Evolutionary conservation across 2,113 vertebrate species (phyloP).

Genomic region (Penelope pileata): DNA sequence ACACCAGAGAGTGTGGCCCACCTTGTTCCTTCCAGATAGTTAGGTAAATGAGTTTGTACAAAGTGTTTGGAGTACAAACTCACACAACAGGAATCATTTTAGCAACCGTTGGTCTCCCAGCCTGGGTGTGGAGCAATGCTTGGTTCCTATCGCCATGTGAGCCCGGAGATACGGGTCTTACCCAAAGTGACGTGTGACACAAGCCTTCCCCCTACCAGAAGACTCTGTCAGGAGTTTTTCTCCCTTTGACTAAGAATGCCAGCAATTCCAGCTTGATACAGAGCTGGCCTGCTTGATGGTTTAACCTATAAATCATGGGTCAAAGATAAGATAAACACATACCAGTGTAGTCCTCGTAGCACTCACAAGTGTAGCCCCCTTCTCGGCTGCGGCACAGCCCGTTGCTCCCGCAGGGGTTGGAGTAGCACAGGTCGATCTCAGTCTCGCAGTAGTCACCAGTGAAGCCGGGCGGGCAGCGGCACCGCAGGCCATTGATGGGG

Average conservation of each 20-base stretch:
- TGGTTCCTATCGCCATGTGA: rapidly evolving
- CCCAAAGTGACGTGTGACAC: not conserved
- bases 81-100: not conserved
- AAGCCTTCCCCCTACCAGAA: not conserved
- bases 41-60: not conserved
- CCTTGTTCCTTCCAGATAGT: not conserved
- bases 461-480: constrained; percentile 92
- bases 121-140: not conserved
- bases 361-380: constrained; percentile 94
- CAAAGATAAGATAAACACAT: constrained; percentile 67
- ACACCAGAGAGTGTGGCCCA: not conserved
- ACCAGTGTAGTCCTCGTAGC: constrained; percentile 92
- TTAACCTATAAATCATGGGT: not conserved
- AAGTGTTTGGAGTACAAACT: not conserved
- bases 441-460: constrained; percentile 96
- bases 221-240: not conserved
- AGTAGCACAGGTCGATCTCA: constrained; percentile 96
- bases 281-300: constrained; percentile 25
- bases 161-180: not conserved
- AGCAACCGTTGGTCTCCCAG: not conserved
- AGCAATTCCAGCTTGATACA: constrained; percentile 46
- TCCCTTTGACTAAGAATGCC: constrained; percentile 49
- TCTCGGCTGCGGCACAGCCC: constrained; percentile 91
- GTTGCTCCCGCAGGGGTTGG: constrained; percentile 87
- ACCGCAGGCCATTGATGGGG: constrained; percentile 92